Conservation (phyloP, 2,113 vertebrate species). For the Ptilonorhynchus violaceus region DNA sequence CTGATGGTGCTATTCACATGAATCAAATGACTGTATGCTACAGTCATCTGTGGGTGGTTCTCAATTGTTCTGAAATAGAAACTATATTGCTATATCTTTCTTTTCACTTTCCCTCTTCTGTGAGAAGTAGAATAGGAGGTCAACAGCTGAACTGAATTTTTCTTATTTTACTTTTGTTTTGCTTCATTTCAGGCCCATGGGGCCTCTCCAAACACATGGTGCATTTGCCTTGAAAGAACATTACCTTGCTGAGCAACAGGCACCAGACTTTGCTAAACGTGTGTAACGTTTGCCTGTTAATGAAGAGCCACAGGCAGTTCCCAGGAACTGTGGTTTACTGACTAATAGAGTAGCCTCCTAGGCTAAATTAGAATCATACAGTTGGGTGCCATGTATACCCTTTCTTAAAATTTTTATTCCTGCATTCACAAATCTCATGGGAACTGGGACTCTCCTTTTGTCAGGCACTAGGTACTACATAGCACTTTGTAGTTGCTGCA, state of each 20-base stretch:
- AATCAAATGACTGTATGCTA: neutral
- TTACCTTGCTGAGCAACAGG: neutral
- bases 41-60: neutral
- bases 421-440: neutral
- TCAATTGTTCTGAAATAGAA: slow-evolving; percentile 3
- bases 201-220: neutral
- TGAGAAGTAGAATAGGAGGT: neutral
- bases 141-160: neutral
- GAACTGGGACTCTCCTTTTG: neutral
- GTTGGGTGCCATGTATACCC: neutral
- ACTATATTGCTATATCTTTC: neutral
- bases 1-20: neutral
- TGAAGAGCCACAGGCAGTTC: neutral
- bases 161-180: neutral
- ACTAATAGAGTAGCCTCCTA: neutral
- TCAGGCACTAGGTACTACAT: neutral
- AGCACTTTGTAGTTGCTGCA: neutral
- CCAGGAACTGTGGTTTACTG: neutral
- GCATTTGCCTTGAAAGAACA: neutral
- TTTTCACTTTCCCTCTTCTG: neutral
- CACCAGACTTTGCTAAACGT: neutral
- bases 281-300: neutral
- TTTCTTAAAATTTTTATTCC: neutral
- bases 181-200: neutral
- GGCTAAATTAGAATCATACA: neutral